These are phyloP conservation scores for Drosophila lacteicornis DNA, from an alignment of 1,140 invertebrate genomes.

Conservation along the genomic window DNA sequence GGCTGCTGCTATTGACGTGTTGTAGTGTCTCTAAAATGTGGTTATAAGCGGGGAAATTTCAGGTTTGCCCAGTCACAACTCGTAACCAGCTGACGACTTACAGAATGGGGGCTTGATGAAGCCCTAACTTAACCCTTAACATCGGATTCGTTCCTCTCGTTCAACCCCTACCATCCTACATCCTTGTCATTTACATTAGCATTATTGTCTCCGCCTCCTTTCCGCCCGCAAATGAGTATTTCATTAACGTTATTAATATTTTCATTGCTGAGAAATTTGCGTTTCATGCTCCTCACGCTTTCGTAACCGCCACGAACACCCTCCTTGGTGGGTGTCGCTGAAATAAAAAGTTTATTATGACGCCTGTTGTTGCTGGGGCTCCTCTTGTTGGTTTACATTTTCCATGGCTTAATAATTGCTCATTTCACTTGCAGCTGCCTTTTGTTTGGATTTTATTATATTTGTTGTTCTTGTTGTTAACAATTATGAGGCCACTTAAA, in stretches of 20 bases:
- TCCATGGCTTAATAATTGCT: conserved; percentile 77
- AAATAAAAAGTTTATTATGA: conserved; percentile 74
- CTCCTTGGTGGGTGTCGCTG: conserved; percentile 9
- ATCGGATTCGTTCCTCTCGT: no score
- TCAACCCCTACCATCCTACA: background rate
- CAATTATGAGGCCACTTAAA: conserved; percentile 79
- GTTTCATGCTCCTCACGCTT: conserved; percentile 28
- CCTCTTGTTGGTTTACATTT: conserved; percentile 57
- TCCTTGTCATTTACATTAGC: conserved; percentile 68
- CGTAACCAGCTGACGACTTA: background rate
- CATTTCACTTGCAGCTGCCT: conserved; percentile 72
- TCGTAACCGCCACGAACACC: conserved; percentile 2
- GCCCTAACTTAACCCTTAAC: conserved; percentile 1
- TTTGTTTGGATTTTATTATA: conserved; percentile 58
- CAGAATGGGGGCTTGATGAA: background rate
- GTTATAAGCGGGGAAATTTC: background rate
- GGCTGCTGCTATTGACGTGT: no score
- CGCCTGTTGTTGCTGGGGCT: conserved; percentile 32
- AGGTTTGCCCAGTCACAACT: background rate
- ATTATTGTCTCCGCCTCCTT: conserved; percentile 50
- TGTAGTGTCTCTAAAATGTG: background rate
- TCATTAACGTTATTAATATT: conserved; percentile 78
- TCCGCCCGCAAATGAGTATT: conserved; percentile 63
- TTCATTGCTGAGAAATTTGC: conserved; percentile 69
- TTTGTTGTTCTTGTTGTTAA: conserved; percentile 61